These are phyloP conservation scores for Gibbula magus DNA, from an alignment of 2,888 invertebrate species.

Conservation along the genomic window DNA sequence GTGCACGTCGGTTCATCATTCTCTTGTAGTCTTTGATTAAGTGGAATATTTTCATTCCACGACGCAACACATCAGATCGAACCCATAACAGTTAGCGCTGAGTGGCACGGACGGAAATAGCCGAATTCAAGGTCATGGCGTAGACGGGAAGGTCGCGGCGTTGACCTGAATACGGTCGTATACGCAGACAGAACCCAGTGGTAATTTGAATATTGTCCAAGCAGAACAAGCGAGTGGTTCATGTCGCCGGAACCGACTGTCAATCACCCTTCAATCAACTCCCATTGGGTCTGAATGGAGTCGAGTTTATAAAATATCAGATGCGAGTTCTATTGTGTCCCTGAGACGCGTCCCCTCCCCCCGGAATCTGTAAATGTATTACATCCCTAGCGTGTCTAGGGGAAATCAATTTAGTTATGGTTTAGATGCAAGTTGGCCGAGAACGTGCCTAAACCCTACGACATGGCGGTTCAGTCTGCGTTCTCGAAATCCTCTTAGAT, in stretches of 20 bases:
- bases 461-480: slow-evolving; percentile 1
- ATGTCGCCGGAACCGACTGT: neutral
- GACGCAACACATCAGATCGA: too few species aligned
- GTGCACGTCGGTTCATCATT: too few species aligned
- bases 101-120: too few species aligned
- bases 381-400: neutral
- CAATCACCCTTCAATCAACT: neutral
- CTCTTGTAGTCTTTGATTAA: too few species aligned
- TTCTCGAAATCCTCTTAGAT: neutral
- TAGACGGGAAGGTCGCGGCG: too few species aligned
- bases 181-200: neutral
- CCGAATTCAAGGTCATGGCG: too few species aligned
- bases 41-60: too few species aligned
- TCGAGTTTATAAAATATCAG: slow-evolving; percentile 13
- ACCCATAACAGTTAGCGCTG: too few species aligned
- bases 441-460: neutral
- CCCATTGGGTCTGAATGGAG: neutral
- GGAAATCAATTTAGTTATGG: slow-evolving; percentile 15
- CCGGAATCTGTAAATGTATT: slow-evolving; percentile 9
- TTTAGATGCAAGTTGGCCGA: slow-evolving; percentile 7
- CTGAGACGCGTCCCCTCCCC: neutral
- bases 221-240: neutral
- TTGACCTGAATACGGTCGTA: too few species aligned
- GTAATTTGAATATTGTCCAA: neutral
- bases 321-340: neutral